Base-by-base conservation (phyloP, 2,888 invertebrate genomes). In the Timema podura region DNA sequence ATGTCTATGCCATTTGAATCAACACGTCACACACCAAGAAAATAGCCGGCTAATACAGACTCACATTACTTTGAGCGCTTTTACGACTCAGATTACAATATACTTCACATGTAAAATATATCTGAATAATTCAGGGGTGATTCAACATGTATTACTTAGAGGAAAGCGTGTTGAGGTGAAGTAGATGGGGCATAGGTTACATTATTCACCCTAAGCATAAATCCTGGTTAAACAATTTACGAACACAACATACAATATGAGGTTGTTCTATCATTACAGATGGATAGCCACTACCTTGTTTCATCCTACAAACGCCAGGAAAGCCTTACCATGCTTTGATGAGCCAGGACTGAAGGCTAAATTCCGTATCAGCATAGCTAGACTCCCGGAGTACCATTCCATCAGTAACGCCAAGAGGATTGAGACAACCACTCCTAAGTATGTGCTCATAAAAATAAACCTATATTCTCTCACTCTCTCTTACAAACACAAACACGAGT, bases 281-380 rank as follows among this genome's bases (percentile, higher is more conserved):
- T 84, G 83, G 74, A 78, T 90, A n/a, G 86, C 87, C 5, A 85
- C 88, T 0, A 89, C 90, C 0, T 90, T 90, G 72, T 87, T 91
- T 68, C 88, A 90, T 78, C 85, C 88, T 0, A 87, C 87, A 0
- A 84, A 85, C 70, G 89, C 90, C 0, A 85, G 90, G 0, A 83
- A 85, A 64, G 90, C 88, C 0, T 91, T 92, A 78, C 92, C 92
- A 0, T 92, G 92, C 77, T 91, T 88, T 76, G 92, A 92, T 75
- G 89, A 90, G 76, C 92, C 92, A 0, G 82, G 82, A 0, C 79
- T 86, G 49, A 92, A 91, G 76, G 89, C 92, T 0, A 81, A 81
- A n/a, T 91, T 90, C 77, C 82, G 84, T 48, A 84, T 91, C 13
- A 84, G 83, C 3, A 83, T 91, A 68, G 87, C 83, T 47, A 86